A percentile compares a stretch with the other conserved stretches of the same genome.
These are phyloP conservation scores for Rousettus leschenaultii DNA, from an alignment of 2,113 vertebrate genomes.

Conservation along the genomic window DNA sequence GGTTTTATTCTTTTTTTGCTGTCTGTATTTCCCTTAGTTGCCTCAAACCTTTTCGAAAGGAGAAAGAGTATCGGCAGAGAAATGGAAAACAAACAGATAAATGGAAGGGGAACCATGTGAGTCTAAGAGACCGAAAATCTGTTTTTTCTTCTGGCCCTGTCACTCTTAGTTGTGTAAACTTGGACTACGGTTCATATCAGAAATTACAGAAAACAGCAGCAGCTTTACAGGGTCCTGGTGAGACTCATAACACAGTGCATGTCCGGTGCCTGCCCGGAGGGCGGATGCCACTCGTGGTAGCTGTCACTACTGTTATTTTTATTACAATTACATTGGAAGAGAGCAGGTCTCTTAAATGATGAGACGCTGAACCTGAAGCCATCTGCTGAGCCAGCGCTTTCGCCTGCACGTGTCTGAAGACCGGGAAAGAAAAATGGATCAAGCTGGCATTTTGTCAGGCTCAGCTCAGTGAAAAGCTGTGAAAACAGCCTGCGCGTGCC, in stretches of 20 bases:
- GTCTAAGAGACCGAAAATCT: neutral
- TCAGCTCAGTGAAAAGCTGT: slow-evolving; percentile 27
- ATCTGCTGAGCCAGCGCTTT: neutral
- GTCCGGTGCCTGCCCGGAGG: neutral
- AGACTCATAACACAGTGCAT: neutral
- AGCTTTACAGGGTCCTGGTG: neutral
- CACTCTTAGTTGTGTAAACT: neutral
- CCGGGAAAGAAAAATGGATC: slow-evolving; percentile 11
- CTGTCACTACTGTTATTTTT: neutral
- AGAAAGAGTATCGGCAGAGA: neutral
- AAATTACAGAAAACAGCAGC: neutral
- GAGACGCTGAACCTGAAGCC: neutral
- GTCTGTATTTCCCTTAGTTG: neutral
- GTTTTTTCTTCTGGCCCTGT: neutral
- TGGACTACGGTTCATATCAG: neutral
- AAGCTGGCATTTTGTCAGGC: slow-evolving; percentile 29
- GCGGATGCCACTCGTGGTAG: rapidly evolving
- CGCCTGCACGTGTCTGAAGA: neutral
- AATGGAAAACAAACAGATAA: neutral
- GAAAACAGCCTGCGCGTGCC: slow-evolving; percentile 5
- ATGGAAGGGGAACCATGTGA: neutral
- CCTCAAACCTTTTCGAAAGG: neutral
- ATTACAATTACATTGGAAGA: neutral
- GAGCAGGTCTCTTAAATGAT: neutral
- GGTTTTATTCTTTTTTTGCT: neutral